Evolutionary conservation across 2,888 invertebrate species (phyloP), one percentile per base, ranked within the genome.

Genomic region (Drosophila glabriapex): DNA sequence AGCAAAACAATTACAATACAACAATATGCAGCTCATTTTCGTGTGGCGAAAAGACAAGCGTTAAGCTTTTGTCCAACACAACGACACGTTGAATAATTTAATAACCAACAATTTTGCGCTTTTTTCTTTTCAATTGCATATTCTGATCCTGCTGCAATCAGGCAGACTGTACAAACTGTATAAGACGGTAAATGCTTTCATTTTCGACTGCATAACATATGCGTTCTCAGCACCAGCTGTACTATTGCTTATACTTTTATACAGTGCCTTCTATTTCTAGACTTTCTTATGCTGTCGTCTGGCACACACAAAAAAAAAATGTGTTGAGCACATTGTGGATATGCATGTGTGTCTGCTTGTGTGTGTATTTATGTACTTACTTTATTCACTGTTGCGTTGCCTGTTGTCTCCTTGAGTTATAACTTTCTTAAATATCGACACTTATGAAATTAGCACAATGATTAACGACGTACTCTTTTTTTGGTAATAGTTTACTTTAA

Each of bases 251-350:
- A 46, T 46, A 25, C 46, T 14, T 25, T 46, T 14, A 59, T 78
- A 76, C 77, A 80, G 43, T 77, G 56, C 25, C 52, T 69, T 68
- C 82, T 86, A 84, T 82, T 86, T 84, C 66, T 71, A 80, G 84
- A 77, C 72, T 56, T 55, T 53, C 55, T 64, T 68, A 55, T 76
- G 53, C 63, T 66, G 22, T 10, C 14, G 14, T 46, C 37, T 52
- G 35, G 46, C 68, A 61, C 41, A 50, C 58, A 65, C 37, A 61
- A 49, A 49, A 50, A 19, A 43, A 56, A 37, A 50, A 19, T 56
- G 33, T 52, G 31, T 52, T 43, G 31, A 46, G 39, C 35, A 46
- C 16, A 37, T 19, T 56, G 55, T 55, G 59, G 31, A 70, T 28
- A 54, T 39, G 25, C 49, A 35, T 46, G 55, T 7, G 37, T 31